Evolutionary conservation across 2,113 vertebrate species (phyloP).

Genomic region (Heterotis niloticus): DNA sequence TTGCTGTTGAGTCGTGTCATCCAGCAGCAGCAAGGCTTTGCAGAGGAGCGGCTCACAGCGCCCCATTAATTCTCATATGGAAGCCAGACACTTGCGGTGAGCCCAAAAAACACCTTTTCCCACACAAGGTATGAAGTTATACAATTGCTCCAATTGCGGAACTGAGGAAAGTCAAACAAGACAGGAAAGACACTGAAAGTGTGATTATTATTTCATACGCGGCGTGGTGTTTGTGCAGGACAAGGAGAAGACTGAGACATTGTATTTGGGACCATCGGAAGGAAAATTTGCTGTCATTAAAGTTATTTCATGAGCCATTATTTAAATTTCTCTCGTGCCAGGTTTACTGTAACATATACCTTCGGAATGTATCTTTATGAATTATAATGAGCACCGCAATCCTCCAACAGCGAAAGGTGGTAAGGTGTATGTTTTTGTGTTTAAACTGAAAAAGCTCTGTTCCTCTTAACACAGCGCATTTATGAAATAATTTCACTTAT

Average conservation of each 20-base stretch:
- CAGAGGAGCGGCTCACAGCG: conserved; percentile 38
- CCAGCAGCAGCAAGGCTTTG: conserved; percentile 39
- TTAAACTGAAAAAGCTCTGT: background rate
- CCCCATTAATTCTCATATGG: conserved; percentile 47
- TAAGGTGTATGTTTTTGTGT: background rate
- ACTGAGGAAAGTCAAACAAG: conserved; percentile 25
- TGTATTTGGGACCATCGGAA: conserved; percentile 28
- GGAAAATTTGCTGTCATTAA: conserved; percentile 30
- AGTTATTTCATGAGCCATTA: conserved; percentile 24
- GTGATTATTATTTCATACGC: conserved; percentile 43
- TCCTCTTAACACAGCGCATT: background rate
- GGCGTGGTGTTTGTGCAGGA: conserved; percentile 32
- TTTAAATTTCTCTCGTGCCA: conserved; percentile 30
- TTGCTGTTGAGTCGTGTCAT: conserved; percentile 25
- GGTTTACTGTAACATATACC: conserved; percentile 32
- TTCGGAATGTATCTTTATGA: conserved; percentile 19
- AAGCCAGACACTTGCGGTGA: conserved; percentile 38
- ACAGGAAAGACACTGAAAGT: conserved; percentile 30
- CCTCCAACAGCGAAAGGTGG: background rate
- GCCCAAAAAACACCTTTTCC: conserved; percentile 27
- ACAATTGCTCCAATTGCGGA: conserved; percentile 38
- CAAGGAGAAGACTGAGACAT: conserved; percentile 34
- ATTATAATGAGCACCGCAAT: conserved; percentile 2
- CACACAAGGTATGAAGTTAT: conserved; percentile 32
- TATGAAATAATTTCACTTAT: too few relatives aligned